Evolutionary conservation across 2,113 vertebrate genomes (phyloP).

Genomic region (Cisticola juncidis): DNA sequence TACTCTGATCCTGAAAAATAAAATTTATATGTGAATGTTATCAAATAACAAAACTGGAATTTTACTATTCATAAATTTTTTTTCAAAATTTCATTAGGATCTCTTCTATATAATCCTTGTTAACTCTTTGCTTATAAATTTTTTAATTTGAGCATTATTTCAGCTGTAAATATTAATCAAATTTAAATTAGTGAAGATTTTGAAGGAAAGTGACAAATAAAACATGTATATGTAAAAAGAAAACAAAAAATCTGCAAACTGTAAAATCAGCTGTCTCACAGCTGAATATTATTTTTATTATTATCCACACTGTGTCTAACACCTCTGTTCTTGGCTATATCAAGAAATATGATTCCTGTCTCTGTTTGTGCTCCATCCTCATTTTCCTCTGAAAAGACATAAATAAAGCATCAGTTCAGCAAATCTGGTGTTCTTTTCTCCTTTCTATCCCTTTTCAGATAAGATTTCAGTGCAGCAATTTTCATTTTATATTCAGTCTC

Average conservation of each 20-base stretch:
- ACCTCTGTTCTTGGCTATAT: neutral
- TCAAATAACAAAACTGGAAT: neutral
- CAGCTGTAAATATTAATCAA: neutral
- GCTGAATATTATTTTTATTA: neutral
- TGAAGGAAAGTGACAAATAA: neutral
- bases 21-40: neutral
- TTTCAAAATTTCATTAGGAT: neutral
- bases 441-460: neutral
- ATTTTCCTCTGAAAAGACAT: neutral
- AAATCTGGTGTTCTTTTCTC: slow-evolving; percentile 12
- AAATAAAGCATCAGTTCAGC: slow-evolving; percentile 19
- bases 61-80: neutral
- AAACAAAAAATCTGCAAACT: neutral
- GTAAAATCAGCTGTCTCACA: neutral
- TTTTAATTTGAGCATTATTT: neutral
- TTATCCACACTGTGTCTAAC: neutral
- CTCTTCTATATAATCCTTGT: neutral
- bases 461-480: neutral
- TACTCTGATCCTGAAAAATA: neutral
- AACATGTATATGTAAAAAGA: neutral
- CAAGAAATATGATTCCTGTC: neutral
- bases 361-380: neutral
- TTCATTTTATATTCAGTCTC: slow-evolving; percentile 23
- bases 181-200: neutral
- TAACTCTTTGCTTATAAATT: neutral